Conservation (phyloP, 2,888 invertebrate species). For the Leptinotarsa juncta region DNA sequence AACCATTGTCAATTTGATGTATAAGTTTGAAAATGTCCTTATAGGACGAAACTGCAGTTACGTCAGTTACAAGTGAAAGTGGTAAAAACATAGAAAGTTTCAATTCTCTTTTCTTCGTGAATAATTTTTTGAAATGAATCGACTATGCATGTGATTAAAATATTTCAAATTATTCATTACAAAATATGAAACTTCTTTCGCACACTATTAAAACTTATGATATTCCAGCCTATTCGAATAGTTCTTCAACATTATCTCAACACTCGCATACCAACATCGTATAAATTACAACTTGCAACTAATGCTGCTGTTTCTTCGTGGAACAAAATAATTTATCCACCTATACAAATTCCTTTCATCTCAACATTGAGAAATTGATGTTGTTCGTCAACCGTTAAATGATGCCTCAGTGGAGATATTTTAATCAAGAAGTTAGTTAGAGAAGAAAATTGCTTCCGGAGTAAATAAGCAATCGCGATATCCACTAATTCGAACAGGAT, state of each 20-base stretch:
- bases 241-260: neutral
- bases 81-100: too few species aligned
- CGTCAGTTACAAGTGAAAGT: too few species aligned
- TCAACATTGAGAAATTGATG: conserved; percentile 11
- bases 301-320: neutral
- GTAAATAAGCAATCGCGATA: neutral
- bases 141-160: too few species aligned
- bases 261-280: neutral
- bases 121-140: too few species aligned
- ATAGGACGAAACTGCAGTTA: too few species aligned
- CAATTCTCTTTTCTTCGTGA: too few species aligned
- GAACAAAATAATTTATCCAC: conserved; percentile 4
- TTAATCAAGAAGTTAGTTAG: conserved; percentile 25
- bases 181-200: too few species aligned
- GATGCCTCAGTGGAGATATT: conserved; percentile 12
- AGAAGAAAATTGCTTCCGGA: conserved; percentile 10
- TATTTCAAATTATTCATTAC: too few species aligned
- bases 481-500: neutral
- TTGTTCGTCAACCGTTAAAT: conserved; percentile 23
- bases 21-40: too few species aligned
- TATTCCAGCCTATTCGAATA: neutral
- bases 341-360: conserved; percentile 13
- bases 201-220: neutral
- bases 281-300: neutral
- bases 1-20: too few species aligned